Evolutionary conservation across 1,140 invertebrate genomes (phyloP), one percentile per base, ranked within the genome.

Genomic region (Littorina saxatilis): DNA sequence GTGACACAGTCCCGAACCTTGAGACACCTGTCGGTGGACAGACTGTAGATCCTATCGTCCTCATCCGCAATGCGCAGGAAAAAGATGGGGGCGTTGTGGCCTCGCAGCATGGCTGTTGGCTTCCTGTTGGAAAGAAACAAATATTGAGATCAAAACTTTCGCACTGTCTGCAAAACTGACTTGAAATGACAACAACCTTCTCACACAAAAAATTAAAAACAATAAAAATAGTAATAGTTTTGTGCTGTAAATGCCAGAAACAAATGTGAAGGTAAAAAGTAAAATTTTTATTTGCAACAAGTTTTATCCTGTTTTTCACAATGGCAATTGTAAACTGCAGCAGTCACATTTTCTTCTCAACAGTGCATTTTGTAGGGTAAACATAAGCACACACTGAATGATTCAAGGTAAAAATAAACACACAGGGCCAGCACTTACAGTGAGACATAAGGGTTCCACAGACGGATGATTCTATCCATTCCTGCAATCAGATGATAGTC

Each of bases 381-480:
- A n/a, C n/a, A n/a, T n/a, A n/a, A n/a, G n/a, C n/a, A n/a, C n/a
- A n/a, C n/a, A n/a, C n/a, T n/a, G n/a, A n/a, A n/a, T n/a, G n/a
- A n/a, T n/a, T n/a, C n/a, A n/a, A n/a, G n/a, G n/a, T n/a, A n/a
- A n/a, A n/a, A n/a, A n/a, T n/a, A n/a, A n/a, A n/a, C n/a, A n/a
- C n/a, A n/a, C n/a, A n/a, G n/a, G n/a, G n/a, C n/a, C n/a, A n/a
- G n/a, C n/a, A 88, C 88, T 86, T 88, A 91, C 90, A 81, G 84
- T 55, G 88, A 86, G 2, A 92, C 91, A 88, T 93, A 93, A 4
- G 92, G 92, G 84, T 93, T 93, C 91, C 91, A 93, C 13, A 93
- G 85, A 58, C 92, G 70, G 1, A 93, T 90, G 66, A 92, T 92
- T 80, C 91, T 82, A 81, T 93, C 92, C 91, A 92, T 92, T 15